These are phyloP conservation scores for Acrocephalus kingi DNA, from an alignment of 2,113 vertebrate genomes.

Conservation along the genomic window DNA sequence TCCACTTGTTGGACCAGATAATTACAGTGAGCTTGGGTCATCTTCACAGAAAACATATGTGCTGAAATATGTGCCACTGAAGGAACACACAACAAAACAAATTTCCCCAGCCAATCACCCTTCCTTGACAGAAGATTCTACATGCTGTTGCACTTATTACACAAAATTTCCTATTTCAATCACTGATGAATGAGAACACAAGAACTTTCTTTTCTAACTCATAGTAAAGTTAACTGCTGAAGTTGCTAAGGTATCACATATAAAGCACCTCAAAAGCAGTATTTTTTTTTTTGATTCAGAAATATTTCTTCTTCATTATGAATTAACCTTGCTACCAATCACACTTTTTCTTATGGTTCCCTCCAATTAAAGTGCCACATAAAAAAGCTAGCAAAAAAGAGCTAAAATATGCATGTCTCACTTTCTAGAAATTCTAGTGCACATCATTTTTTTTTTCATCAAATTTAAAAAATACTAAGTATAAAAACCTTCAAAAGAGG, in stretches of 20 bases:
- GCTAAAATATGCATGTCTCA: neutral
- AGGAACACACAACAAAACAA: neutral
- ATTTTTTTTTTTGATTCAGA: neutral
- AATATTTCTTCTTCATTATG: neutral
- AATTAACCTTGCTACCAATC: neutral
- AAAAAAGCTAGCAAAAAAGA: neutral
- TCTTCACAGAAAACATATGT: neutral
- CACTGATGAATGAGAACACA: neutral
- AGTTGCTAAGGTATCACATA: neutral
- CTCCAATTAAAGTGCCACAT: neutral
- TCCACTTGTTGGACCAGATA: slow-evolving; percentile 2
- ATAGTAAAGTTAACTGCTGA: neutral
- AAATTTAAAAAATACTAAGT: neutral
- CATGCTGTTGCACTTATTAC: neutral
- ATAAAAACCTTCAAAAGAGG: neutral
- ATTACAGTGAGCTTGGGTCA: slow-evolving; percentile 4
- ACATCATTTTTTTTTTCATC: neutral
- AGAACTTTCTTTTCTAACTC: neutral
- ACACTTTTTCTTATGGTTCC: neutral
- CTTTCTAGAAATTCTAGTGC: neutral
- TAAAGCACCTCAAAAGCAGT: neutral
- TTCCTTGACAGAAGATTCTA: neutral
- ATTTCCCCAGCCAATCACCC: neutral
- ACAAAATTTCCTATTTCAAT: neutral
- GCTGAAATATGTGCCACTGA: neutral